phyloP scores from a whole-genome alignment of 2,888 invertebrate species.

The Acronicta leporina region DNA sequence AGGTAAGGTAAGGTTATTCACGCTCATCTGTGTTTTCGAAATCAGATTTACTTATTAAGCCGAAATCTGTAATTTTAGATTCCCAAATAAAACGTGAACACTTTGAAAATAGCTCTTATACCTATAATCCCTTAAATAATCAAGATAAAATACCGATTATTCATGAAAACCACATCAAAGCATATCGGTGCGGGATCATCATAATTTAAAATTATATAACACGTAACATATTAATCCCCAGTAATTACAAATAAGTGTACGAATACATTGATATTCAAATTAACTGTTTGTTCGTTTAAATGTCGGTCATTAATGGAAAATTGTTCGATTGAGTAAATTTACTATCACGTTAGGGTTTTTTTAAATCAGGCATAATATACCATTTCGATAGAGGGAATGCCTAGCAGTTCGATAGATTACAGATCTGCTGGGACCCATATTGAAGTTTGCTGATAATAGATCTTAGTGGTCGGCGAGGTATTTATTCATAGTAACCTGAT shows the following conservation, averaged over 20 bases:
- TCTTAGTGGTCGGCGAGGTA: too few relatives aligned
- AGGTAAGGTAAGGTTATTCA: too few relatives aligned
- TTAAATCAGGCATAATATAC: background rate
- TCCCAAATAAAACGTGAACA: too few relatives aligned
- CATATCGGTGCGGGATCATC: slow-evolving; percentile 8
- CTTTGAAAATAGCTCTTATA: background rate
- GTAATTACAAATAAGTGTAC: slow-evolving; percentile 36
- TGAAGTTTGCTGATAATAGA: too few relatives aligned
- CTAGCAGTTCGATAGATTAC: too few relatives aligned
- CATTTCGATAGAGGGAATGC: too few relatives aligned
- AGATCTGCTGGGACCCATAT: too few relatives aligned
- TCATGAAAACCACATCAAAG: slow-evolving; percentile 25
- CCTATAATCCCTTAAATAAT: slow-evolving; percentile 1
- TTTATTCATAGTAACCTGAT: too few relatives aligned
- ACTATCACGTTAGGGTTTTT: background rate
- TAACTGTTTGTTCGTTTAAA: slow-evolving; percentile 38
- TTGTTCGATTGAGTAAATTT: slow-evolving; percentile 1
- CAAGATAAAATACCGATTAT: slow-evolving; percentile 5
- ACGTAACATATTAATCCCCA: slow-evolving; percentile 36
- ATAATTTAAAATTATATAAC: slow-evolving; percentile 34
- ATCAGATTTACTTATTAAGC: too few relatives aligned
- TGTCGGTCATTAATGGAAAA: slow-evolving; percentile 33
- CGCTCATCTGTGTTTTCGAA: too few relatives aligned
- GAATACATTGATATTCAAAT: slow-evolving; percentile 33
- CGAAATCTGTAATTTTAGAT: background rate